Base-by-base conservation (phyloP, 2,113 vertebrate species). In the Orthonyx spaldingii region DNA sequence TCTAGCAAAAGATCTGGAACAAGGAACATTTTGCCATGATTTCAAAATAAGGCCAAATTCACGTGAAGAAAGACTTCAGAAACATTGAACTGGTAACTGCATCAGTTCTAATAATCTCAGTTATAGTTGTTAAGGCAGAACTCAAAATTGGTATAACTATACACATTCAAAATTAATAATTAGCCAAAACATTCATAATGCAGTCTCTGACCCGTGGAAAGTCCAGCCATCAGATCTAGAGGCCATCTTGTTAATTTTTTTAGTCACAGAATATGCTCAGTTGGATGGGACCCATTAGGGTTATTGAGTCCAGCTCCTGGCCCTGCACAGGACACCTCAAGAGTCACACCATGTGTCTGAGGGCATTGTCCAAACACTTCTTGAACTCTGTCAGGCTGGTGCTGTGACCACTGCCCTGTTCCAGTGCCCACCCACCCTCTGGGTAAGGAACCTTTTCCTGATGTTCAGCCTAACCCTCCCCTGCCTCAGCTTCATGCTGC, bases 331-430 rank as follows among this genome's bases (percentile, higher is more conserved):
- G 30, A 47, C 30, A 41, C 11, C 17, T 17, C 26, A 12, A 1
- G 18, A 41, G 6, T 76, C 41, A 27, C 55, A 22, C 8, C 9
- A 0, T 6, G 11, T 2, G 8, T 26, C 11, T 12, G 4, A 12
- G 20, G 7, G 15, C 4, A 4, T 9, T 52, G 22, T 52, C 27
- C 52, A 66, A 52, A 18, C 0, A 0, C 24, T 33, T 15, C 28
- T 18, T 18, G n/a, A 27, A 0, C 1, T 35, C 30, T 2, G 13
- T 1, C 11, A 60, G 47, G 21, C 20, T 39, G 8, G 16, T 22
- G 39, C 24, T 61, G 30, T 27, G 17, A 16, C 5, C 46, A 32
- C 26, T 41, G 10, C 15, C 14, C 42, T 44, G 10, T 16, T 27
- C 46, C 55, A 68, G 21, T 23, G 55, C 9, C 41, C 55, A 69